Percentiles rank a stretch among this genome's conserved stretches.
These are phyloP conservation scores for Oligia strigilis DNA, from an alignment of 2,888 invertebrate genomes.

Conservation along the genomic window DNA sequence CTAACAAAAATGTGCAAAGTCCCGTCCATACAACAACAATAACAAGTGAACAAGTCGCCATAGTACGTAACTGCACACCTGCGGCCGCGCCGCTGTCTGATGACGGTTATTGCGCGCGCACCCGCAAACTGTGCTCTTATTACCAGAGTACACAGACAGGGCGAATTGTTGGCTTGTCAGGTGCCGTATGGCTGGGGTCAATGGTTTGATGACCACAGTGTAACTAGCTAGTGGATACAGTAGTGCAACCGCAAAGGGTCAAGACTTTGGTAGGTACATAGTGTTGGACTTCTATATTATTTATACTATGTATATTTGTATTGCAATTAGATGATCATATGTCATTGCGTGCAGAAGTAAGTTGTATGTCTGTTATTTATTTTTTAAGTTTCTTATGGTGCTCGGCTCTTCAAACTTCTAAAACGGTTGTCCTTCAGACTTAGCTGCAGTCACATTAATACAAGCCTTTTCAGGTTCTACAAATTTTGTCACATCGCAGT, in stretches of 20 bases:
- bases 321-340: too few species aligned
- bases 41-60: slow-evolving; percentile 48
- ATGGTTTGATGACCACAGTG: slow-evolving; percentile 50
- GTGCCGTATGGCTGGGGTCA: slow-evolving; percentile 70
- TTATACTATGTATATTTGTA: neutral
- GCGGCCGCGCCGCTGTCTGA: slow-evolving; percentile 73
- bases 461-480: neutral
- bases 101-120: slow-evolving; percentile 82
- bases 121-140: slow-evolving; percentile 74
- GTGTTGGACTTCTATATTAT: neutral
- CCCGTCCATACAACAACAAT: slow-evolving; percentile 40
- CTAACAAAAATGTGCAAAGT: slow-evolving; percentile 51
- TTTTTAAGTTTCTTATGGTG: neutral
- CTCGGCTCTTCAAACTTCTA: neutral
- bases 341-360: neutral
- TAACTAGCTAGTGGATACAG: slow-evolving; percentile 11
- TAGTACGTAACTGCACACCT: slow-evolving; percentile 72
- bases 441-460: neutral
- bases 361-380: neutral
- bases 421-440: neutral
- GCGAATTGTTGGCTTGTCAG: slow-evolving; percentile 68
- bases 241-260: neutral
- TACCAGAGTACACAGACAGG: slow-evolving; percentile 67
- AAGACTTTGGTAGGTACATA: neutral
- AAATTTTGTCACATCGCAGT: too few species aligned